Evolutionary conservation across 2,888 invertebrate genomes (phyloP).

Genomic region (Deroplatys truncata): DNA sequence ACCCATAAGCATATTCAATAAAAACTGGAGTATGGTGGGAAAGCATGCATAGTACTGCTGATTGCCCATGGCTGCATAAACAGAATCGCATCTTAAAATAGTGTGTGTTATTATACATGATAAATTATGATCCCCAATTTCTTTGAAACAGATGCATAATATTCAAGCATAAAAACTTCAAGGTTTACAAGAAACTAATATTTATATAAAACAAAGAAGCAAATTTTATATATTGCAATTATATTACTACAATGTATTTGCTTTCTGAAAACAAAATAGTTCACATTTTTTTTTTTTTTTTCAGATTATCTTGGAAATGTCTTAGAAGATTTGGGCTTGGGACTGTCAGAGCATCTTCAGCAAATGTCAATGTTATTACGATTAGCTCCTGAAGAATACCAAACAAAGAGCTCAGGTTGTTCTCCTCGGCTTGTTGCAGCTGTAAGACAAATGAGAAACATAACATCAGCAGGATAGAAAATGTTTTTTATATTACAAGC

Average conservation of each 20-base stretch:
- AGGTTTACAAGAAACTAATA: no score
- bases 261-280: background rate
- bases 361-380: conserved; percentile 65
- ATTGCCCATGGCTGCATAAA: no score
- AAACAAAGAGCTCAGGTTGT: conserved; percentile 59
- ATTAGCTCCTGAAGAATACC: conserved; percentile 64
- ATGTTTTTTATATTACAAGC: conserved; percentile 32
- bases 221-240: background rate
- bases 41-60: no score
- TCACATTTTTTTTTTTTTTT: conserved; percentile 29
- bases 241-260: background rate
- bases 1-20: no score
- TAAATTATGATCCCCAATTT: no score
- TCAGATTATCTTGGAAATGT: conserved; percentile 77
- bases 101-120: no score
- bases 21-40: no score
- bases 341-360: conserved; percentile 62
- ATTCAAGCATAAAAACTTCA: no score
- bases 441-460: conserved; percentile 71
- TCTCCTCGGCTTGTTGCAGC: conserved; percentile 69
- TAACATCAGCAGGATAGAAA: conserved; percentile 48
- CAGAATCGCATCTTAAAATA: no score
- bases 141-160: no score
- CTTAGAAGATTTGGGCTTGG: conserved; percentile 73
- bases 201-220: background rate